phyloP scores from a whole-genome alignment of 2,797 vertebrate species.

The Aphelocoma californica region DNA sequence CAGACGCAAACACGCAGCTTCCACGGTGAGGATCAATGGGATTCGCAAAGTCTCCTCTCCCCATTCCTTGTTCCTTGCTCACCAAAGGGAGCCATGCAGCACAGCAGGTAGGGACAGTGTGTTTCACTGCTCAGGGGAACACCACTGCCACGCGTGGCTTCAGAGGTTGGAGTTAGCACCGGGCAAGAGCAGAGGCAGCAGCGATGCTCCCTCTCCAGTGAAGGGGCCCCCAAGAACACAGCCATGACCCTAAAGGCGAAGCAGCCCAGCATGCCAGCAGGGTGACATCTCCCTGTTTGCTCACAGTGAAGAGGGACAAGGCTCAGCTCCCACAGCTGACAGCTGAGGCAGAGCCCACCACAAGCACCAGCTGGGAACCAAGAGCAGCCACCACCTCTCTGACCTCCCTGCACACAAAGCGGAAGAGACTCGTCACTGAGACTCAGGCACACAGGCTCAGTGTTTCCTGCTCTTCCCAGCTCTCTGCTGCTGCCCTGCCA shows the following conservation, averaged over 20 bases:
- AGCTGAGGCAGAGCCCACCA: background rate
- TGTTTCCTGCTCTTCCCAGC: background rate
- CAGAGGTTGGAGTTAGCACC: background rate
- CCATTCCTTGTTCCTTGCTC: background rate
- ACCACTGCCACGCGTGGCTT: background rate
- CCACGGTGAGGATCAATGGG: background rate
- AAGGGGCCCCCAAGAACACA: rapidly evolving
- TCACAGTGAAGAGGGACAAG: background rate
- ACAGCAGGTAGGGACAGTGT: background rate
- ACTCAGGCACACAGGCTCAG: background rate
- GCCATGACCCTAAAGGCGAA: background rate
- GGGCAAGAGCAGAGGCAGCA: background rate
- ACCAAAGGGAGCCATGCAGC: background rate
- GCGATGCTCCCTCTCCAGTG: background rate
- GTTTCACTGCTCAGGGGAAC: background rate
- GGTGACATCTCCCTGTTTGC: background rate
- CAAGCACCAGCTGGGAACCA: background rate
- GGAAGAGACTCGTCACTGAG: rapidly evolving
- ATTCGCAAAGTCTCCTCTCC: background rate
- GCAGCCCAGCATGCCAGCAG: background rate
- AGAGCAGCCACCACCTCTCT: background rate
- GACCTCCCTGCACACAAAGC: background rate
- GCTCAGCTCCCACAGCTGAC: background rate
- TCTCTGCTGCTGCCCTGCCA: background rate
- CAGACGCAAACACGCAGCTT: background rate